These are phyloP conservation scores for Cydia amplana DNA, from an alignment of 1,140 invertebrate genomes.

Conservation along the genomic window DNA sequence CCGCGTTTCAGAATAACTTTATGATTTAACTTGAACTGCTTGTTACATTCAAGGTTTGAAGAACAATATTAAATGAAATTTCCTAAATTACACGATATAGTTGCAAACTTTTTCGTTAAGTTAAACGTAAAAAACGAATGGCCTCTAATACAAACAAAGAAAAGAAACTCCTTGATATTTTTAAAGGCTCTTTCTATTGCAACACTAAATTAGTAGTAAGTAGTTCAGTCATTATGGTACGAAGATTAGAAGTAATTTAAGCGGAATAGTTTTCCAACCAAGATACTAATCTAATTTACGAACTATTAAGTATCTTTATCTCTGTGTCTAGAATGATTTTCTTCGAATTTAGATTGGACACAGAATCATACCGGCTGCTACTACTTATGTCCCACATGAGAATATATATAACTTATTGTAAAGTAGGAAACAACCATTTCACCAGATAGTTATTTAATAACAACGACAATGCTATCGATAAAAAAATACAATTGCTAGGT, in stretches of 20 bases:
- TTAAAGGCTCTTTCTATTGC: neutral
- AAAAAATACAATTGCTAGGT: no score
- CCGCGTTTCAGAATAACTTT: slow-evolving; percentile 1
- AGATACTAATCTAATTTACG: slow-evolving; percentile 2
- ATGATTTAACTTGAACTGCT: neutral
- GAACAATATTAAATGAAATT: neutral
- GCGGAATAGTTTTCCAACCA: neutral
- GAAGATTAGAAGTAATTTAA: neutral
- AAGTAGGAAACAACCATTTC: no score
- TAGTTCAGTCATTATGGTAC: neutral
- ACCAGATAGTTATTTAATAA: no score
- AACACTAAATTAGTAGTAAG: slow-evolving; percentile 4
- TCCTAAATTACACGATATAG: neutral
- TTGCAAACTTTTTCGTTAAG: neutral
- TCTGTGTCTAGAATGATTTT: neutral
- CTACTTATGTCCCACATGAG: neutral
- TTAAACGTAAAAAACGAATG: neutral
- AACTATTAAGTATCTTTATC: neutral
- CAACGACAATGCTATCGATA: no score
- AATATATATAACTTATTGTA: neutral
- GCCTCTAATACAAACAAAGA: neutral
- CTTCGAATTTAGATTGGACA: neutral
- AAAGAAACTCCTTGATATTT: neutral
- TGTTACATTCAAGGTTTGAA: neutral
- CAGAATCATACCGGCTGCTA: neutral